phyloP scores from a whole-genome alignment of 2,888 invertebrate species.

The Chrysotoxum bicinctum region DNA sequence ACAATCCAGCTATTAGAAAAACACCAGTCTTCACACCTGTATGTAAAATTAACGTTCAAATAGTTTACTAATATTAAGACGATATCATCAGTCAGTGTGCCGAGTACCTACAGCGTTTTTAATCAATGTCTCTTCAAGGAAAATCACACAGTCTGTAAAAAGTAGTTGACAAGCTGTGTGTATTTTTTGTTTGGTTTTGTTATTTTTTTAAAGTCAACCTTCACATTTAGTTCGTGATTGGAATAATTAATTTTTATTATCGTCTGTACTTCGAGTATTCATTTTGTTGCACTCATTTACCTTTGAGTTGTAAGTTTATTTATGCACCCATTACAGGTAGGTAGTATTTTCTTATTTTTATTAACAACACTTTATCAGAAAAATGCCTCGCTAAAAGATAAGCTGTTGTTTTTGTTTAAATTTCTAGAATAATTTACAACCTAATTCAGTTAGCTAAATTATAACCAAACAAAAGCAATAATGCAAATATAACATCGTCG shows the following conservation, averaged over 20 bases:
- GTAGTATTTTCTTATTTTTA: neutral
- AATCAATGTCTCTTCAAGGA: neutral
- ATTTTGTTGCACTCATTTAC: conserved; percentile 4
- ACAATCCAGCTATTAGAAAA: too few relatives aligned
- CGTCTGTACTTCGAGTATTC: neutral
- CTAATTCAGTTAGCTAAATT: neutral
- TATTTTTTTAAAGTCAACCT: conserved; percentile 22
- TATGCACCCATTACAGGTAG: neutral
- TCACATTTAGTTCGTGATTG: conserved; percentile 29
- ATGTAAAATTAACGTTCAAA: too few relatives aligned
- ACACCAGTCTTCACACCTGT: too few relatives aligned
- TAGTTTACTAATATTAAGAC: neutral
- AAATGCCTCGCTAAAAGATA: neutral
- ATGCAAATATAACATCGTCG: neutral
- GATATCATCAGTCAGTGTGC: neutral
- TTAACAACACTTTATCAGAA: neutral
- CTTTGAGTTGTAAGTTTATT: neutral
- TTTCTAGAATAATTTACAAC: conserved; percentile 3
- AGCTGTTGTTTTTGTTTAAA: neutral
- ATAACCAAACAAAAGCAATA: neutral
- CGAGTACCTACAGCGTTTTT: neutral
- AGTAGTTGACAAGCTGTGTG: conserved; percentile 4
- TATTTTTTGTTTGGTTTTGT: conserved; percentile 10
- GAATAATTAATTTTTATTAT: neutral
- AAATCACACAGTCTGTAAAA: neutral